A percentile compares a stretch with the other conserved stretches of the same genome.
Evolutionary conservation across 2,888 invertebrate species (phyloP).

Genomic region (Melangyna quadrimaculata): DNA sequence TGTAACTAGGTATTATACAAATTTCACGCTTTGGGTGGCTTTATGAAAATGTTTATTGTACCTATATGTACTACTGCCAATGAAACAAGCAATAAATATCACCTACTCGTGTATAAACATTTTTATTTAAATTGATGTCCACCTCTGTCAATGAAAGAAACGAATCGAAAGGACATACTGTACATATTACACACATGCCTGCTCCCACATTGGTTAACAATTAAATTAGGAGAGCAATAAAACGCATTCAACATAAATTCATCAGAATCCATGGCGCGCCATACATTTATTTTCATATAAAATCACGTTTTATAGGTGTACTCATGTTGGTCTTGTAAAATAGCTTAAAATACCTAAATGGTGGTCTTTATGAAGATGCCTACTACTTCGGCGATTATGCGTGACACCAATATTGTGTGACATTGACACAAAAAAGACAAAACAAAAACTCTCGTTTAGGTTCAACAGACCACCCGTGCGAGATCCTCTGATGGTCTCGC

Average conservation of each 20-base stretch:
- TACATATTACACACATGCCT: no score
- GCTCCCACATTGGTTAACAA: constrained; percentile 66
- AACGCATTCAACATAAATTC: constrained; percentile 64
- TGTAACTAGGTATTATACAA: not conserved
- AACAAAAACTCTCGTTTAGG: constrained; percentile 1
- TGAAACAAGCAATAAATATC: constrained; percentile 66
- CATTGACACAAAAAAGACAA: constrained; percentile 57
- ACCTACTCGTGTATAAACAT: constrained; percentile 42
- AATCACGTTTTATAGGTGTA: not conserved
- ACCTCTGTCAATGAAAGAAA: constrained; percentile 54
- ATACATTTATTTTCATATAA: not conserved
- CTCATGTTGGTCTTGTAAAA: constrained; percentile 51
- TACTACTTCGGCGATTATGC: not conserved
- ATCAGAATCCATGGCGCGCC: constrained; percentile 34
- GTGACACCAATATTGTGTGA: constrained; percentile 52
- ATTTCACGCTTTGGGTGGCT: constrained; percentile 53
- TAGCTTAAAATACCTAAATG: constrained; percentile 57
- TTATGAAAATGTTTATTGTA: not conserved
- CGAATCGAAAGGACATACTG: constrained; percentile 51
- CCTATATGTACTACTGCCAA: constrained; percentile 20
- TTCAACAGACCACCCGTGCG: constrained; percentile 59
- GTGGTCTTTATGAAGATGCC: constrained; percentile 35
- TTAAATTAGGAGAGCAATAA: constrained; percentile 71
- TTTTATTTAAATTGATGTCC: constrained; percentile 47
- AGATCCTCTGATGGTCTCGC: constrained; percentile 47